Percentiles rank a stretch among this genome's conserved stretches.
Conservation (phyloP, 2,888 invertebrate genomes). For the Empis stercorea region DNA sequence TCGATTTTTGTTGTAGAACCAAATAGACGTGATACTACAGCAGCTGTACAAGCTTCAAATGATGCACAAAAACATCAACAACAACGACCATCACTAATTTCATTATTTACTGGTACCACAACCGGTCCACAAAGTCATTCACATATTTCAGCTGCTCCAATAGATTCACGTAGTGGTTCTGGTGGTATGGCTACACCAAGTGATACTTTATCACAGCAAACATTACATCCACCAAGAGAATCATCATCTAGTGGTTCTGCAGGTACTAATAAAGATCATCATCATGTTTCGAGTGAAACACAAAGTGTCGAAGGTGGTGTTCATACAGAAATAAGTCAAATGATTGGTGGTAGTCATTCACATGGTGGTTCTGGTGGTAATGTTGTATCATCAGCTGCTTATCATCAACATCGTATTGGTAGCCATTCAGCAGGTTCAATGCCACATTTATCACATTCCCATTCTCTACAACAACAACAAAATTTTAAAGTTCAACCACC, state of each 20-base stretch:
- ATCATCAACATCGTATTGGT: conserved; percentile 21
- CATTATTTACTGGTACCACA: conserved; percentile 51
- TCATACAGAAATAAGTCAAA: conserved; percentile 4
- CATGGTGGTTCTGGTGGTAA: conserved; percentile 11
- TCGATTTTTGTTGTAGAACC: conserved; percentile 19
- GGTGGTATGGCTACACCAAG: conserved; percentile 36
- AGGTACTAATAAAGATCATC: conserved; percentile 36
- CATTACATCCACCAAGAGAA: conserved; percentile 39
- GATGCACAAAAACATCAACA: conserved; percentile 43
- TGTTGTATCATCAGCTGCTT: conserved; percentile 24
- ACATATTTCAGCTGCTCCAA: conserved; percentile 31
- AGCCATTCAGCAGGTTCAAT: conserved; percentile 28
- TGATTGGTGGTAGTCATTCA: conserved; percentile 22
- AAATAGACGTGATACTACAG: conserved; percentile 32
- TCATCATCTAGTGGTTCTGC: conserved; percentile 50
- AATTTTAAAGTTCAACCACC: conserved; percentile 40
- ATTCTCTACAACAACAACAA: conserved; percentile 34
- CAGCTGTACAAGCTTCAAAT: conserved; percentile 33
- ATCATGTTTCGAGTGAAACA: conserved; percentile 33
- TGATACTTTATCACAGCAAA: conserved; percentile 36
- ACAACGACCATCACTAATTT: conserved; percentile 55
- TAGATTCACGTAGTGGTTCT: conserved; percentile 35
- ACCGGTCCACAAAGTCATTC: conserved; percentile 36
- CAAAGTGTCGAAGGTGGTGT: conserved; percentile 27
- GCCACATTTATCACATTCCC: conserved; percentile 37